These are phyloP conservation scores for Nipponacmea schrenckii DNA, from an alignment of 2,888 invertebrate genomes.

Conservation along the genomic window DNA sequence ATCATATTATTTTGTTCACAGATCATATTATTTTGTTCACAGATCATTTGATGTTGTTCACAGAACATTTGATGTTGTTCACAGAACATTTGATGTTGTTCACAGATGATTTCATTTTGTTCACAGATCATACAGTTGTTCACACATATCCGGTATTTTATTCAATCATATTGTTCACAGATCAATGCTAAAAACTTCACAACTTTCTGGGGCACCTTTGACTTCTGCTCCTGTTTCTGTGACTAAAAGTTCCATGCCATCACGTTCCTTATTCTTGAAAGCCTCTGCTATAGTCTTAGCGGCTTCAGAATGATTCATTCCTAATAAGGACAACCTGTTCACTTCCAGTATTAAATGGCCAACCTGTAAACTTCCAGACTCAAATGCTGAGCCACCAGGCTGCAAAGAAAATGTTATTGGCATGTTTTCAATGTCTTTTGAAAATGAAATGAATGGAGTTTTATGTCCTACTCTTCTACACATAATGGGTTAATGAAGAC, in stretches of 20 bases:
- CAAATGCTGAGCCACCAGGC: conserved; percentile 94
- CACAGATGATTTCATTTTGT: too few relatives aligned
- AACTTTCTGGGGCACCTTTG: conserved; percentile 21
- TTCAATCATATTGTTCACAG: background rate
- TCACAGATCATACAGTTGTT: too few relatives aligned
- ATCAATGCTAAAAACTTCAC: conserved; percentile 3
- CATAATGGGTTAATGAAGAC: too few relatives aligned
- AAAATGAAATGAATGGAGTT: background rate
- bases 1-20: too few relatives aligned
- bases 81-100: too few relatives aligned
- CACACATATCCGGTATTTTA: too few relatives aligned
- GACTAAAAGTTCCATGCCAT: conserved; percentile 92
- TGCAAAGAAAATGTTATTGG: conserved; percentile 64
- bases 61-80: too few relatives aligned
- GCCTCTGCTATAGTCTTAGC: conserved; percentile 92
- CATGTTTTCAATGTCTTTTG: background rate
- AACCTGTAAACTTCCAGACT: conserved; percentile 91
- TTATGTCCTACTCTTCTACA: too few relatives aligned
- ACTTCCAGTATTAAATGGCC: conserved; percentile 94
- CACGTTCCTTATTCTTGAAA: conserved; percentile 87
- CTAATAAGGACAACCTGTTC: conserved; percentile 78
- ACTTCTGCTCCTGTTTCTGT: conserved; percentile 45
- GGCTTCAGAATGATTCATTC: conserved; percentile 88
- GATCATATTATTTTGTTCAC: background rate
- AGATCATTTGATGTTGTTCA: background rate